A percentile compares a stretch with the other conserved stretches of the same genome.
Evolutionary conservation across 2,113 vertebrate genomes (phyloP).

Genomic region (Mustelus asterias): DNA sequence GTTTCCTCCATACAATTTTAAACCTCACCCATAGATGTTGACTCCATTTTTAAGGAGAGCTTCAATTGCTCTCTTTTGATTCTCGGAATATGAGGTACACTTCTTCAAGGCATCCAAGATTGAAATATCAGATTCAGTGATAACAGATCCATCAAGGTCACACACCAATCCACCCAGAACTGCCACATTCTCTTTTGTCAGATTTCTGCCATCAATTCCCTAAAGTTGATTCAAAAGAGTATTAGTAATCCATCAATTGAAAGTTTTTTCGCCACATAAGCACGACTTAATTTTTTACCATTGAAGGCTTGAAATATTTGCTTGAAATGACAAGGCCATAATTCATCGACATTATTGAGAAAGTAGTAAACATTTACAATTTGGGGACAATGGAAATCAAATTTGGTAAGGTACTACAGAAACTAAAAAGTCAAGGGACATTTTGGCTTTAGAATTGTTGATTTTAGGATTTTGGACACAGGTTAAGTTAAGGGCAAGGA

Average conservation of each 20-base stretch:
- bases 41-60: constrained; percentile 42
- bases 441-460: neutral
- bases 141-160: constrained; percentile 46
- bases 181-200: constrained; percentile 42
- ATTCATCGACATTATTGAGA: neutral
- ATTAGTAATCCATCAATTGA: neutral
- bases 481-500: neutral
- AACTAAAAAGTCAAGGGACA: neutral
- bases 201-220: neutral
- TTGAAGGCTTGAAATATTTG: neutral
- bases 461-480: constrained; percentile 1
- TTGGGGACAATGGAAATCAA: neutral
- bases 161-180: constrained; percentile 49
- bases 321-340: neutral
- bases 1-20: neutral
- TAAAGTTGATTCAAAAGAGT: neutral
- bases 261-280: neutral
- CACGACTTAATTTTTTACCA: neutral
- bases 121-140: neutral
- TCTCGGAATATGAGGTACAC: constrained; percentile 41
- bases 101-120: constrained; percentile 51
- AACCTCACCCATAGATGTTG: constrained; percentile 43
- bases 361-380: neutral
- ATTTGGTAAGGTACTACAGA: no score
- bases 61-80: constrained; percentile 45